A percentile compares a stretch with the other conserved stretches of the same genome.
These are phyloP conservation scores for Pollenia griseotomentosa DNA, from an alignment of 2,888 invertebrate genomes.

Conservation along the genomic window DNA sequence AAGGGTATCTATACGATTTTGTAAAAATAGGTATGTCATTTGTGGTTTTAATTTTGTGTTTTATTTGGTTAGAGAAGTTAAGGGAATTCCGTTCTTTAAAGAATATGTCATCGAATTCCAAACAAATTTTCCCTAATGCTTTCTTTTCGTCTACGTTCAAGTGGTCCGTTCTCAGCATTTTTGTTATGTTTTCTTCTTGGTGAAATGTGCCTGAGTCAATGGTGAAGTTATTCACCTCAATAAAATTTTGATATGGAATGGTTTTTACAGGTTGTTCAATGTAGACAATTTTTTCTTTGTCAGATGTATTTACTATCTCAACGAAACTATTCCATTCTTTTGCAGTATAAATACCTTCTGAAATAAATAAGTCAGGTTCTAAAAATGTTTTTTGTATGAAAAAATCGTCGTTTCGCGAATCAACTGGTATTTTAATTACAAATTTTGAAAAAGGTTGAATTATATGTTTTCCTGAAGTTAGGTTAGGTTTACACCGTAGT, in stretches of 20 bases:
- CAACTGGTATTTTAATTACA: constrained; percentile 51
- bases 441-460: constrained; percentile 47
- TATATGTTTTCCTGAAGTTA: constrained; percentile 48
- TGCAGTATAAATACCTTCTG: constrained; percentile 62
- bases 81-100: constrained; percentile 1
- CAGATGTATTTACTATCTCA: constrained; percentile 51
- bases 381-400: constrained; percentile 46
- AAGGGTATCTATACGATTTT: no score
- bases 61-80: not conserved
- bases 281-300: constrained; percentile 37
- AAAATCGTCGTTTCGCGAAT: constrained; percentile 42
- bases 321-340: constrained; percentile 55
- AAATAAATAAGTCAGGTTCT: constrained; percentile 47
- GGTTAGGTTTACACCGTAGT: constrained; percentile 58
- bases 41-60: not conserved
- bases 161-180: constrained; percentile 10
- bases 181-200: constrained; percentile 6
- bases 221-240: constrained; percentile 60
- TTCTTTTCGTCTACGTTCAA: constrained; percentile 13
- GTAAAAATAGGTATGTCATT: not conserved
- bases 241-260: constrained; percentile 31
- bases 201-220: constrained; percentile 15
- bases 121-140: not conserved
- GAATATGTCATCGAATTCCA: not conserved
- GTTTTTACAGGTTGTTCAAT: constrained; percentile 68